These are phyloP conservation scores for Tamias sibiricus DNA, from an alignment of 2,113 vertebrate species.

Conservation along the genomic window DNA sequence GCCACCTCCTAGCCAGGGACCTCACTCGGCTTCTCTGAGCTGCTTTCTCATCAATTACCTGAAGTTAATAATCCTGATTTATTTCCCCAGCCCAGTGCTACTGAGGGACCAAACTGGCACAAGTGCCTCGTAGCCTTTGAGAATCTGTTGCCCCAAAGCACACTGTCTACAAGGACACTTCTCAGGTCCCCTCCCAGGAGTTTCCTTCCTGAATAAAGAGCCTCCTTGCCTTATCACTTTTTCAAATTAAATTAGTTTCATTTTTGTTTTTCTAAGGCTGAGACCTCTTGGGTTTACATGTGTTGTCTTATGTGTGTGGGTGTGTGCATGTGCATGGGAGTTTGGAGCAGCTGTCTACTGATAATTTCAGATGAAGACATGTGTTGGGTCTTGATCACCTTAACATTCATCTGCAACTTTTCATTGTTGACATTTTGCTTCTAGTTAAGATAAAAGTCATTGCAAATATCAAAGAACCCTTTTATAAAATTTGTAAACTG, in stretches of 20 bases:
- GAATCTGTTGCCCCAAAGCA: background rate
- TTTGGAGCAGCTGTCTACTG: background rate
- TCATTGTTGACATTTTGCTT: slow-evolving; percentile 18
- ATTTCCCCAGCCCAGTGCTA: background rate
- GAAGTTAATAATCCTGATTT: background rate
- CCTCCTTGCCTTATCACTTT: background rate
- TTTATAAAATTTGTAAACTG: background rate
- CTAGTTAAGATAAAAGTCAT: background rate
- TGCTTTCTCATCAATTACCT: background rate
- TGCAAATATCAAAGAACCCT: background rate
- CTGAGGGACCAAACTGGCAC: background rate
- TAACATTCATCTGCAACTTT: slow-evolving; percentile 47
- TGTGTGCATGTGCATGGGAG: background rate
- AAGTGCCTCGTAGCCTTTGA: background rate
- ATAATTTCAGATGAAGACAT: background rate
- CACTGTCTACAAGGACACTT: background rate
- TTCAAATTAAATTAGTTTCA: slow-evolving; percentile 7
- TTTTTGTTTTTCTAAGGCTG: slow-evolving; percentile 40
- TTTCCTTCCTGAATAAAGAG: background rate
- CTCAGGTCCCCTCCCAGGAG: background rate
- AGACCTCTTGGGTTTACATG: background rate
- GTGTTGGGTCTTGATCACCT: background rate
- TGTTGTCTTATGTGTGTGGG: background rate
- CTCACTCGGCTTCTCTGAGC: background rate
- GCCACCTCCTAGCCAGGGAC: background rate